phyloP scores from a whole-genome alignment of 2,888 invertebrate species.

The Encarsia formosa region DNA sequence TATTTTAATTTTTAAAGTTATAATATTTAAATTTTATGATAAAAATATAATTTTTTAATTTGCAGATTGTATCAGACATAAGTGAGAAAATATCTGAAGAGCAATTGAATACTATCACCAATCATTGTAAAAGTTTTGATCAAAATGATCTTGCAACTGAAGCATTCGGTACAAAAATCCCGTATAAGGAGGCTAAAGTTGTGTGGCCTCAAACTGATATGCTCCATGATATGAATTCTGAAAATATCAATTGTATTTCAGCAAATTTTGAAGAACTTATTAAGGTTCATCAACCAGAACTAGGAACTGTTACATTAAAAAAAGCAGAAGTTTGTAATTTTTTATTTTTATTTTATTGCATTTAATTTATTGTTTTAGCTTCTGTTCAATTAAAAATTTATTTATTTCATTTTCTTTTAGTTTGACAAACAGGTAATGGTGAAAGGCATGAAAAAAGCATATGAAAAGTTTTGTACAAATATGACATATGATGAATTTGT shows the following conservation, averaged over 20 bases:
- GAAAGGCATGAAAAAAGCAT: slow-evolving; percentile 55
- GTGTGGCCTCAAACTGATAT: slow-evolving; percentile 39
- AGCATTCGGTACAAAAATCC: slow-evolving; percentile 37
- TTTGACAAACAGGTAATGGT: slow-evolving; percentile 59
- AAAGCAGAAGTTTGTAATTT: slow-evolving; percentile 31
- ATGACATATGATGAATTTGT: slow-evolving; percentile 60
- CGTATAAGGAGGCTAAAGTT: slow-evolving; percentile 33
- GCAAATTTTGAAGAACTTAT: slow-evolving; percentile 38
- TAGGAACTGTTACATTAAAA: slow-evolving; percentile 17
- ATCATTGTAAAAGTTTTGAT: slow-evolving; percentile 22
- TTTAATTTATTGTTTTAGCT: background rate
- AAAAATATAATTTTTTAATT: slow-evolving; percentile 8
- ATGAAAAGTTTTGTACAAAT: slow-evolving; percentile 48
- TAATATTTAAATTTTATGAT: slow-evolving; percentile 5
- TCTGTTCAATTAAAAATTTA: background rate
- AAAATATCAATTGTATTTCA: slow-evolving; percentile 25
- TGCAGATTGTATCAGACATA: slow-evolving; percentile 52
- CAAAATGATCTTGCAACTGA: slow-evolving; percentile 1
- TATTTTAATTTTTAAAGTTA: slow-evolving; percentile 9
- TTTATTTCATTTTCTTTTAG: slow-evolving; percentile 42
- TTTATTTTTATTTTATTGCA: no score
- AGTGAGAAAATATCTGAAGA: slow-evolving; percentile 35
- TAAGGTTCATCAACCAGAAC: slow-evolving; percentile 27
- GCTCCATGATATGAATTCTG: slow-evolving; percentile 38
- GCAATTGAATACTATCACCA: slow-evolving; percentile 34